Conservation (phyloP, 2,888 invertebrate species). For the Drosophila basisetae region DNA sequence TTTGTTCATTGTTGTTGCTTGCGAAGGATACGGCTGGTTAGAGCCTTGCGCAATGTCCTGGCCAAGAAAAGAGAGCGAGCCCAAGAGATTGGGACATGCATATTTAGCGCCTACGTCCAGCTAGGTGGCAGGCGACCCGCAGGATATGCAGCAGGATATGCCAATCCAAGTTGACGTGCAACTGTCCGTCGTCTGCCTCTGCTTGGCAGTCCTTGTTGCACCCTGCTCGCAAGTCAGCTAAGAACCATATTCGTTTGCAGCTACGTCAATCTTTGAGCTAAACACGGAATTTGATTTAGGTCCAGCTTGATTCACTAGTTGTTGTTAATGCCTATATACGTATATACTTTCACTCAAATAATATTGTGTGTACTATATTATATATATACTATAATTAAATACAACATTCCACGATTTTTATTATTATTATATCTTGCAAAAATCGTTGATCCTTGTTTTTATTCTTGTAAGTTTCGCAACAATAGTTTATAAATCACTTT, state of each 20-base stretch:
- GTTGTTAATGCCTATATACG: background rate
- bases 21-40: constrained; percentile 68
- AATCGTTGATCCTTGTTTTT: background rate
- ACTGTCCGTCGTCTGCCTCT: constrained; percentile 41
- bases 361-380: background rate
- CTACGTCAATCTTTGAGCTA: background rate
- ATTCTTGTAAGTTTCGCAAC: background rate
- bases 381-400: no score
- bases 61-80: background rate
- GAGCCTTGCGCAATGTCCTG: constrained; percentile 22
- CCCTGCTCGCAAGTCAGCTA: background rate
- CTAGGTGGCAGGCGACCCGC: constrained; percentile 47
- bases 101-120: constrained; percentile 57
- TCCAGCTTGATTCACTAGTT: no score
- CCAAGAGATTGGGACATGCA: constrained; percentile 31
- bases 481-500: background rate
- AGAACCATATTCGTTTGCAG: background rate
- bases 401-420: background rate
- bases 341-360: background rate
- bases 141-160: constrained; percentile 65
- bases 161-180: constrained; percentile 41
- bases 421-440: background rate
- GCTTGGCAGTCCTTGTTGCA: constrained; percentile 11
- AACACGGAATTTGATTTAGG: no score
- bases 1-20: constrained; percentile 15